These are phyloP conservation scores for Reticulitermes speratus DNA, from an alignment of 1,140 invertebrate species.

Conservation along the genomic window DNA sequence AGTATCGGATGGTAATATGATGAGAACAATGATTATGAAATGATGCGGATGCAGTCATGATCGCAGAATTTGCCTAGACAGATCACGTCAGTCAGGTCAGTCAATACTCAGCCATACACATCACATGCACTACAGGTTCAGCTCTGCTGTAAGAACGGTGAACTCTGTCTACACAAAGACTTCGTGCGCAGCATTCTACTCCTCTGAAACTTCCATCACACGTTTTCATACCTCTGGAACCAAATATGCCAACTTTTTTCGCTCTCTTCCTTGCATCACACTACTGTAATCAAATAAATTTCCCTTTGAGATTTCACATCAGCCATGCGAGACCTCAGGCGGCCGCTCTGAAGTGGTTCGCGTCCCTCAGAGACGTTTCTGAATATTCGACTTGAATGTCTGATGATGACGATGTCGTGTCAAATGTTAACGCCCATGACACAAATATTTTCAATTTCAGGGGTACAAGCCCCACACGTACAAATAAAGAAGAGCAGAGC, in stretches of 20 bases:
- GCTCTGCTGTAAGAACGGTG: no score
- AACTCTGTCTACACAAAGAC: no score
- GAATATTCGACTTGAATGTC: not conserved
- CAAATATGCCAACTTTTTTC: not conserved
- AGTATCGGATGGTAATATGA: no score
- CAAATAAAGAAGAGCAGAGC: no score
- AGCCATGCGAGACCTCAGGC: not conserved
- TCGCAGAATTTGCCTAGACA: no score
- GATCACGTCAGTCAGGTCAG: no score
- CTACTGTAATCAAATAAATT: conserved; percentile 7
- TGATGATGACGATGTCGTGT: not conserved
- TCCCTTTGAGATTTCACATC: conserved; percentile 6
- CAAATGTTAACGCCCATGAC: not conserved
- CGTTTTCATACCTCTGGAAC: not conserved
- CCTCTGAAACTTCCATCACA: not conserved
- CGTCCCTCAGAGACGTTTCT: not conserved
- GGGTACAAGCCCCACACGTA: no score
- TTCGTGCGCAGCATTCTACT: not conserved
- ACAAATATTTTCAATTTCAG: not conserved
- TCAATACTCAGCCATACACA: no score
- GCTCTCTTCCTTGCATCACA: not conserved
- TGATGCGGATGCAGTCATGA: no score
- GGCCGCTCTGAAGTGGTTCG: not conserved
- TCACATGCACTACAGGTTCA: no score
- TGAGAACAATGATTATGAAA: no score